Percentiles rank a stretch among this genome's conserved stretches.
These are phyloP conservation scores for Arge pagana DNA, from an alignment of 2,888 invertebrate genomes.

Conservation along the genomic window DNA sequence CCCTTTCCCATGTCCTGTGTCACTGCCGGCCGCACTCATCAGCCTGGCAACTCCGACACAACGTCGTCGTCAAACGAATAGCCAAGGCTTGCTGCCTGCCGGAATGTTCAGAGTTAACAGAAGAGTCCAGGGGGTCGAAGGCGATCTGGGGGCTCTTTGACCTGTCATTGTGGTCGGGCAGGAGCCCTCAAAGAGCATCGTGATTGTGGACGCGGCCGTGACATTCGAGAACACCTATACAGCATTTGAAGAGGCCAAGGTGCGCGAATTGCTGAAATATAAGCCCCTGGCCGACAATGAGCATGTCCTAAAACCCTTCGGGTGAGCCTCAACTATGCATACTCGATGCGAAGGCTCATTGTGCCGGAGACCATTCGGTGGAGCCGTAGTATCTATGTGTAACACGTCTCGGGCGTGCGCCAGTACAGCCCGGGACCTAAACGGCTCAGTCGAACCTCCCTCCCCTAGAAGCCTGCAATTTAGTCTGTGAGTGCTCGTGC, in stretches of 20 bases:
- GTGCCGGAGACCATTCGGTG: slow-evolving; percentile 36
- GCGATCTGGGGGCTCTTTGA: slow-evolving; percentile 26
- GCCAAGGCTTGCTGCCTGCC: slow-evolving; percentile 28
- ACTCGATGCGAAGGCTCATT: slow-evolving; percentile 29
- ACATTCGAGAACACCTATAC: slow-evolving; percentile 42
- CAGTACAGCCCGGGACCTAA: slow-evolving; percentile 26
- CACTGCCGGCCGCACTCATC: slow-evolving; percentile 45
- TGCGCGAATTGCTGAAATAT: slow-evolving; percentile 36
- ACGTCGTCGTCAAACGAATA: slow-evolving; percentile 35
- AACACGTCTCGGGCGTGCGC: slow-evolving; percentile 35
- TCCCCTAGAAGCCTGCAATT: too few relatives aligned
- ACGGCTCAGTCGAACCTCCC: neutral
- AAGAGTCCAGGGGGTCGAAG: slow-evolving; percentile 23
- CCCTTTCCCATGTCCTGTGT: slow-evolving; percentile 49
- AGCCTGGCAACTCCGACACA: slow-evolving; percentile 38
- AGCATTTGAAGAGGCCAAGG: slow-evolving; percentile 36
- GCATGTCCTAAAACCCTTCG: slow-evolving; percentile 29
- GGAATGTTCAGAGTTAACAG: slow-evolving; percentile 27
- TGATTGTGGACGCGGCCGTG: slow-evolving; percentile 43
- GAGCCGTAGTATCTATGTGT: slow-evolving; percentile 40
- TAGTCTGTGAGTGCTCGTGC: too few relatives aligned
- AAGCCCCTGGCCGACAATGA: slow-evolving; percentile 38
- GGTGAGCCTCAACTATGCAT: slow-evolving; percentile 19
- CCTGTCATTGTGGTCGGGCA: slow-evolving; percentile 34
- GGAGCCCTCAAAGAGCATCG: slow-evolving; percentile 29